Conservation (phyloP, 2,797 vertebrate genomes). For the Echiichthys vipera region DNA sequence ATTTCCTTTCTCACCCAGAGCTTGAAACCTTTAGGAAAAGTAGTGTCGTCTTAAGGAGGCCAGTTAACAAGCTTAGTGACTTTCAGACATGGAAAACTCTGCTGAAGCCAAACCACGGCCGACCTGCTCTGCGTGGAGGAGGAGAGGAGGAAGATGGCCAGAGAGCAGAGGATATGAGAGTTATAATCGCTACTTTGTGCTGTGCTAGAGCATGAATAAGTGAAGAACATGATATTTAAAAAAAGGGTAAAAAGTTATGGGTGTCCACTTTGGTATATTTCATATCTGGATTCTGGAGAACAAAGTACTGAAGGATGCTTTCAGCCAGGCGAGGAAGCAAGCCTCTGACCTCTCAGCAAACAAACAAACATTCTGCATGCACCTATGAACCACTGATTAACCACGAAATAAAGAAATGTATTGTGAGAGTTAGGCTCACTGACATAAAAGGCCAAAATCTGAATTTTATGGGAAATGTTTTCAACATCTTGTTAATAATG, state of each 20-base stretch:
- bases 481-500: slow-evolving; percentile 6
- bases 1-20: slow-evolving; percentile 69
- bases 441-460: slow-evolving; percentile 7
- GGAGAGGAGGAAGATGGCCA: slow-evolving; percentile 1
- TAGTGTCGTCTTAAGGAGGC: slow-evolving; percentile 63
- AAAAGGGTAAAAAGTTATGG: slow-evolving; percentile 1
- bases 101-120: slow-evolving; percentile 61
- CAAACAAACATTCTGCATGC: not conserved
- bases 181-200: slow-evolving; percentile 28
- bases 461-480: not conserved
- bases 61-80: slow-evolving; percentile 60
- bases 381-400: slow-evolving; percentile 1
- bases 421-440: not conserved
- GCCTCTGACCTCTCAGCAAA: not conserved
- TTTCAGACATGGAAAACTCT: slow-evolving; percentile 71
- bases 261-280: slow-evolving; percentile 20
- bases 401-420: slow-evolving; percentile 15
- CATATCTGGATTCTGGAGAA: slow-evolving; percentile 18
- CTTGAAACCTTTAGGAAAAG: slow-evolving; percentile 70
- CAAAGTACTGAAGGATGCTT: slow-evolving; percentile 17
- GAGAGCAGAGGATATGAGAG: not conserved
- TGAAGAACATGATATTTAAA: slow-evolving; percentile 26
- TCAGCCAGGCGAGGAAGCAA: slow-evolving; percentile 1
- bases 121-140: slow-evolving; percentile 41
- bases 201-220: slow-evolving; percentile 21